Percentiles rank a stretch among this genome's conserved stretches.
These are phyloP conservation scores for Australoheros facetus DNA, from an alignment of 2,797 vertebrate species.

Conservation along the genomic window DNA sequence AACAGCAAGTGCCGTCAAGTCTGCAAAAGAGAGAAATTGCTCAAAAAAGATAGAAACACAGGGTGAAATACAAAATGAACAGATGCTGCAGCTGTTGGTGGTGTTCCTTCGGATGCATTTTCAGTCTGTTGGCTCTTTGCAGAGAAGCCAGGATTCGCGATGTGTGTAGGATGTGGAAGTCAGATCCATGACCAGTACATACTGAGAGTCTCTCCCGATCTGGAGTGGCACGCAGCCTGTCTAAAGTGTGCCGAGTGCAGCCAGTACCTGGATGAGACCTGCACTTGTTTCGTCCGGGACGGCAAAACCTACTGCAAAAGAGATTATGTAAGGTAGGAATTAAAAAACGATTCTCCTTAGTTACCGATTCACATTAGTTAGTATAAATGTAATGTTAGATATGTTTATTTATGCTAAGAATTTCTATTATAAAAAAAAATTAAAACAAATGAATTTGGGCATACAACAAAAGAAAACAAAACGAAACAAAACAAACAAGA, in stretches of 20 bases:
- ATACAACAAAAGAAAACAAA: not conserved
- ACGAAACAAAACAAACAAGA: not conserved
- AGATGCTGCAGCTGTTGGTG: not conserved
- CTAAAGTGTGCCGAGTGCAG: conserved; percentile 96
- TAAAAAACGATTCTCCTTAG: not conserved
- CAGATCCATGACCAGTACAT: conserved; percentile 97
- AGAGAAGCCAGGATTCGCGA: conserved; percentile 93
- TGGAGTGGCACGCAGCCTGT: conserved; percentile 97
- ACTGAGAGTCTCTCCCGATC: conserved; percentile 93
- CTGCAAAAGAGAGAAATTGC: conserved; percentile 7
- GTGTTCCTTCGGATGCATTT: not conserved
- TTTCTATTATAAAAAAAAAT: not conserved
- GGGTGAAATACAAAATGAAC: not conserved
- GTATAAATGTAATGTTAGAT: not conserved
- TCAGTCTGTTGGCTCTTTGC: conserved; percentile 56
- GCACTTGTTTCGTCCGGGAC: conserved; percentile 96
- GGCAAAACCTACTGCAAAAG: conserved; percentile 97
- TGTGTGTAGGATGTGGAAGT: conserved; percentile 96
- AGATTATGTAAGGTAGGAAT: conserved; percentile 92
- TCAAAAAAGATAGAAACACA: not conserved
- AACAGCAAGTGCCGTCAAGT: conserved; percentile 33
- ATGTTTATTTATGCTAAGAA: not conserved
- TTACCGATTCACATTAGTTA: not conserved
- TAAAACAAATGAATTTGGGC: not conserved
- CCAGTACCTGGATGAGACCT: conserved; percentile 93